Evolutionary conservation across 2,797 vertebrate species (phyloP).

Genomic region (Cryptoprocta ferox): DNA sequence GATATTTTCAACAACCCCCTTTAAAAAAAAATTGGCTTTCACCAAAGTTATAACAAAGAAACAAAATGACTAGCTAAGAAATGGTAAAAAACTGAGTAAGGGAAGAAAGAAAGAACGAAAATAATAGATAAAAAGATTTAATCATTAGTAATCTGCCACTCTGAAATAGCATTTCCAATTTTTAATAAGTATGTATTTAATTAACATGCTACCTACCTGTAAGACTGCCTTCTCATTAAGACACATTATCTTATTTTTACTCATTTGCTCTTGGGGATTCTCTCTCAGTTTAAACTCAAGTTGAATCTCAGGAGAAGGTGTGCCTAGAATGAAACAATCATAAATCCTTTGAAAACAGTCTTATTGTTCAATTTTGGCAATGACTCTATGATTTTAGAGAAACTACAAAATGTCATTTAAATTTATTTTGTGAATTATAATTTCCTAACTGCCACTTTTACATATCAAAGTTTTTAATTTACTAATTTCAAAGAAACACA

Average conservation of each 20-base stretch:
- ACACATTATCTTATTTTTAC: conserved; percentile 57
- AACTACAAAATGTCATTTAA: conserved; percentile 21
- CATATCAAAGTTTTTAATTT: conserved; percentile 50
- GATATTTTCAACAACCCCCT: neutral
- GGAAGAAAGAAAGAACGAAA: conserved; percentile 26
- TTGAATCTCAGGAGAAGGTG: conserved; percentile 81
- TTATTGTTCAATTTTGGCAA: conserved; percentile 19
- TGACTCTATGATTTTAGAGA: conserved; percentile 8
- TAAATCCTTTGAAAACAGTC: conserved; percentile 31
- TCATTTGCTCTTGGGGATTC: neutral
- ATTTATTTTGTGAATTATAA: neutral
- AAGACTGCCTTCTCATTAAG: conserved; percentile 40
- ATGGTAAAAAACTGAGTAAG: neutral
- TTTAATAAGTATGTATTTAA: conserved; percentile 32
- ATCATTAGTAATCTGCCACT: neutral
- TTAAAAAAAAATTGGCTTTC: conserved; percentile 34
- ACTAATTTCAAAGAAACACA: neutral
- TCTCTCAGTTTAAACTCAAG: conserved; percentile 36
- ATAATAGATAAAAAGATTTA: conserved; percentile 42
- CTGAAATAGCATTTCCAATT: conserved; percentile 1
- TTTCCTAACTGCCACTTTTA: conserved; percentile 27
- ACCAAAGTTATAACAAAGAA: conserved; percentile 28
- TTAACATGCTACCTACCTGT: conserved; percentile 50
- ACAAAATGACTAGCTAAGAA: neutral
- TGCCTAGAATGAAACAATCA: conserved; percentile 68